Conservation (phyloP, 2,797 vertebrate genomes). For the Orestias chungarensis region DNA sequence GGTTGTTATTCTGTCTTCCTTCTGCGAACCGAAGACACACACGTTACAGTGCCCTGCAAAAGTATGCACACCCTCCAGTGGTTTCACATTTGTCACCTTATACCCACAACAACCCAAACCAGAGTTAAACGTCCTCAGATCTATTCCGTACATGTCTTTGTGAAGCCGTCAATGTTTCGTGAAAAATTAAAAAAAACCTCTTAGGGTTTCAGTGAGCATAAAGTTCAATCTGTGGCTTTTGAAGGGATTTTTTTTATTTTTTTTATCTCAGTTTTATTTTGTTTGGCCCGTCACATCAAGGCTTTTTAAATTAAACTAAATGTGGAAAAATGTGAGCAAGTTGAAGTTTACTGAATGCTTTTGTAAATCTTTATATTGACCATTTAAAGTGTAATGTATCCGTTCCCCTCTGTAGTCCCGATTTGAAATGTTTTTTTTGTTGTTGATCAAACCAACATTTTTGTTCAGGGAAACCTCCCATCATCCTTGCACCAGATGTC, state of each 20-base stretch:
- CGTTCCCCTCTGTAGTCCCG: background rate
- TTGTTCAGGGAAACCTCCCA: conserved; percentile 18
- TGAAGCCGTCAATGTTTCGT: no score
- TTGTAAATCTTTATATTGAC: background rate
- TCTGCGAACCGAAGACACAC: background rate
- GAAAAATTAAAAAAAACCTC: background rate
- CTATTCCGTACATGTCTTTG: background rate
- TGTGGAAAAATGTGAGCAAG: background rate
- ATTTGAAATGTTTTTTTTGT: background rate
- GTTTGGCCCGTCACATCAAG: background rate
- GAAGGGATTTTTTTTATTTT: background rate
- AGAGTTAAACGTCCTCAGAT: background rate
- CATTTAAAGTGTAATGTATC: background rate
- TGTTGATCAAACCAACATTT: conserved; percentile 4
- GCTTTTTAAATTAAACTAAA: background rate
- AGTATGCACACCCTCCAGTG: background rate
- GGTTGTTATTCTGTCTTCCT: background rate
- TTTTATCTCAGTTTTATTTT: no score
- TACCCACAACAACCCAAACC: background rate
- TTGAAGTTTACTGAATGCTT: background rate
- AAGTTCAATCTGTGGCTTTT: background rate
- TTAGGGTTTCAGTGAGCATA: background rate
- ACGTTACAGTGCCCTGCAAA: conserved; percentile 4
- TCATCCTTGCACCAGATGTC: conserved; percentile 34
- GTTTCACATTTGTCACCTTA: conserved; percentile 2